These are phyloP conservation scores for Chamaetylas fuelleborni DNA, from an alignment of 2,113 vertebrate species.

Conservation along the genomic window DNA sequence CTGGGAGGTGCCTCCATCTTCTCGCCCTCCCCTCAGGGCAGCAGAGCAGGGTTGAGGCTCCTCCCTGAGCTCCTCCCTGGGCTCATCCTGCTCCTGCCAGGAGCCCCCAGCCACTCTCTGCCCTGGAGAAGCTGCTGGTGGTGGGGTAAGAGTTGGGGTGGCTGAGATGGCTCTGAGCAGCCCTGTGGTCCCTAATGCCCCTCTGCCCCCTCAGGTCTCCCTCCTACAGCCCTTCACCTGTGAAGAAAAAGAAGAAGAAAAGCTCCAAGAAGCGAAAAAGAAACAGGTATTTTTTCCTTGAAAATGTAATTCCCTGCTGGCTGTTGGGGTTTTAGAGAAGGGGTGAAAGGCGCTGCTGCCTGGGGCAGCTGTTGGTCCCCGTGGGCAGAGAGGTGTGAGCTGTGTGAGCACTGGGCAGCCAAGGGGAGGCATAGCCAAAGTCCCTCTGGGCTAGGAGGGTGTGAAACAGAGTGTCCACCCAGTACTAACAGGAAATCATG, in stretches of 20 bases:
- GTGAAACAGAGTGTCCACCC: fast-evolving
- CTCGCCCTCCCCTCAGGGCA: fast-evolving
- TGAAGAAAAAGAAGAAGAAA: slow-evolving; percentile 94
- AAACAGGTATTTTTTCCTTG: slow-evolving; percentile 77
- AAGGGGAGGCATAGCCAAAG: fast-evolving
- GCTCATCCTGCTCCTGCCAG: neutral
- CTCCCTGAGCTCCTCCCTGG: neutral
- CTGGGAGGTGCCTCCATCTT: fast-evolving
- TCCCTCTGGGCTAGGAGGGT: neutral
- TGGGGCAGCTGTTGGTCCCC: fast-evolving
- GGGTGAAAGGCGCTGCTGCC: neutral
- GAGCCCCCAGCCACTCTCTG: fast-evolving
- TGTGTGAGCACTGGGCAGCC: neutral
- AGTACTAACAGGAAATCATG: neutral
- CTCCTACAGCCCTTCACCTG: slow-evolving; percentile 87
- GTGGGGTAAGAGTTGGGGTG: neutral
- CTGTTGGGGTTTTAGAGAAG: neutral
- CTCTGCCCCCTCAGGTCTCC: slow-evolving; percentile 78
- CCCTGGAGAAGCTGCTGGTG: fast-evolving
- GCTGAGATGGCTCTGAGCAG: neutral
- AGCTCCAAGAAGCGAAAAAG: slow-evolving; percentile 91
- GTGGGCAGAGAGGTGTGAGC: neutral
- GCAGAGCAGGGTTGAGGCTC: neutral
- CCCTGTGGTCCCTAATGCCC: neutral
- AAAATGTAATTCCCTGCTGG: fast-evolving